phyloP scores from a whole-genome alignment of 2,888 invertebrate genomes.

The Mythimna pallens region DNA sequence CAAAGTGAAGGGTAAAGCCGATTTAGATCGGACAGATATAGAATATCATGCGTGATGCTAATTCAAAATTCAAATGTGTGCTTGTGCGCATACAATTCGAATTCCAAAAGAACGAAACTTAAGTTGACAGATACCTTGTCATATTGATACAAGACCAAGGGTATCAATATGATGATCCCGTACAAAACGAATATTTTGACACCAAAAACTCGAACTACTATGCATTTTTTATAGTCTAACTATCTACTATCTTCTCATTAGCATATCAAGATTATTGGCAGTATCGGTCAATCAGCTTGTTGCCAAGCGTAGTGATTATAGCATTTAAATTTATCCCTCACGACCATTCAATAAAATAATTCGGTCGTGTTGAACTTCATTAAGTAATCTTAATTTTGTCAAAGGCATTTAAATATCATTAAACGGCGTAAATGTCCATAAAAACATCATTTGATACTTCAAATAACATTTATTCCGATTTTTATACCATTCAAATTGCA shows the following conservation, averaged over 20 bases:
- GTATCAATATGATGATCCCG: too few relatives aligned
- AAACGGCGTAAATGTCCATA: conserved; percentile 28
- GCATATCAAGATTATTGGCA: conserved; percentile 7
- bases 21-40: conserved; percentile 86
- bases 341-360: conserved; percentile 22
- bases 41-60: conserved; percentile 80
- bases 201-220: conserved; percentile 14
- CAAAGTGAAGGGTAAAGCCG: conserved; percentile 82
- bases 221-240: background rate
- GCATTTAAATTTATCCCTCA: conserved; percentile 5
- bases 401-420: conserved; percentile 40
- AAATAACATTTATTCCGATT: conserved; percentile 35
- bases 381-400: conserved; percentile 51
- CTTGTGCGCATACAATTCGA: conserved; percentile 76
- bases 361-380: conserved; percentile 42
- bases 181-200: conserved; percentile 49
- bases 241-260: conserved; percentile 23
- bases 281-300: conserved; percentile 28
- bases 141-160: conserved; percentile 59
- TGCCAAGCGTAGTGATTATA: conserved; percentile 7
- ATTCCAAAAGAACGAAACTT: conserved; percentile 75
- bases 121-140: conserved; percentile 71
- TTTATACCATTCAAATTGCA: conserved; percentile 37
- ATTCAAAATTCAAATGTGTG: conserved; percentile 83
- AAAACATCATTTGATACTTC: conserved; percentile 42